Evolutionary conservation across 1,140 invertebrate genomes (phyloP).

Genomic region (Drosophila sp.): DNA sequence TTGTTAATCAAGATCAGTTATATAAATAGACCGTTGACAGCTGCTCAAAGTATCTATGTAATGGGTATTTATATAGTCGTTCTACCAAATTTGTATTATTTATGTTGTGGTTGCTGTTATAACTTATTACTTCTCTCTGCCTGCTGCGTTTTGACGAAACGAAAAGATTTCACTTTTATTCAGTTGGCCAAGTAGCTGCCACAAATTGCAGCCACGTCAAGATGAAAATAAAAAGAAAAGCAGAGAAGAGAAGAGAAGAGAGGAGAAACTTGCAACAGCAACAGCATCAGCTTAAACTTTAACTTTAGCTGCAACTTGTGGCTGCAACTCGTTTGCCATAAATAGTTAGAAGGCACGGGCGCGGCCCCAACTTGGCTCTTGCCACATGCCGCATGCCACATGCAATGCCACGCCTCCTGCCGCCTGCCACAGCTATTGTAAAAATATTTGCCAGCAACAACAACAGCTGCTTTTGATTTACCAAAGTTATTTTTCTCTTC

Average conservation of each 20-base stretch:
- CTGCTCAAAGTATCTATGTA: no score
- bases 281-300: slow-evolving; percentile 19
- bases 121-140: background rate
- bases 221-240: no score
- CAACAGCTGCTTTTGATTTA: slow-evolving; percentile 57
- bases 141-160: slow-evolving; percentile 1
- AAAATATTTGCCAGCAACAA: slow-evolving; percentile 68
- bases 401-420: background rate
- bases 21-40: no score
- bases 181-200: slow-evolving; percentile 44
- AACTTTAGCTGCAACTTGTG: slow-evolving; percentile 9
- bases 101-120: no score
- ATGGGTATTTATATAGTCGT: no score
- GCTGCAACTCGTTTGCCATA: slow-evolving; percentile 77
- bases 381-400: slow-evolving; percentile 24
- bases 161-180: slow-evolving; percentile 72
- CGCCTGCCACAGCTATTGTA: slow-evolving; percentile 60
- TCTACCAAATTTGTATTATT: no score
- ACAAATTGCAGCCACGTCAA: slow-evolving; percentile 7
- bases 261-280: slow-evolving; percentile 2
- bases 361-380: slow-evolving; percentile 65
- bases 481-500: slow-evolving; percentile 73
- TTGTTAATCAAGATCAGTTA: no score
- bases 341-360: slow-evolving; percentile 81
- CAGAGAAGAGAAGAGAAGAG: no score